These are phyloP conservation scores for Porites lutea DNA, from an alignment of 64 coral and sea anemone species.

Conservation along the genomic window DNA sequence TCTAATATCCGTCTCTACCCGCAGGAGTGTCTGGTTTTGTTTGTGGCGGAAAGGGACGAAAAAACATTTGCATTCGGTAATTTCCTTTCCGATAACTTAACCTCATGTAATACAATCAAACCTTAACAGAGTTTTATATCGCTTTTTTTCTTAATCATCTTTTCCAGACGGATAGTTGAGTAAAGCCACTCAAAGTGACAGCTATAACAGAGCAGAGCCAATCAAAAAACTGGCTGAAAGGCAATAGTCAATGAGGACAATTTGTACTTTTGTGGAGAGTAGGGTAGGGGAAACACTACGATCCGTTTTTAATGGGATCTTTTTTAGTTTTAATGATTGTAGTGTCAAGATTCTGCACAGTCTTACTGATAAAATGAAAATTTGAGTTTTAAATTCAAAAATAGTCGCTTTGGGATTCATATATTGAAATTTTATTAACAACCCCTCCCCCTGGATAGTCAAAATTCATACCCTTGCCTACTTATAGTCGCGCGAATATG, in stretches of 20 bases:
- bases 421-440: neutral
- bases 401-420: neutral
- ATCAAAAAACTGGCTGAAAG: neutral
- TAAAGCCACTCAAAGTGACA: neutral
- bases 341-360: neutral
- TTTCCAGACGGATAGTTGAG: neutral
- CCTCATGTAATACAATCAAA: neutral
- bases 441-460: slow-evolving; percentile 18
- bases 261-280: neutral
- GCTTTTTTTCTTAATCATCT: neutral
- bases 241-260: neutral
- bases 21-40: neutral
- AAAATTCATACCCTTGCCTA: neutral
- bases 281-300: too few species aligned
- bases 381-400: neutral
- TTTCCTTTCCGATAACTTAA: neutral
- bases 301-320: neutral
- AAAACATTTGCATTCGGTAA: neutral
- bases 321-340: neutral
- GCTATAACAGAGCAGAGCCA: neutral
- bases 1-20: neutral
- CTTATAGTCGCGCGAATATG: neutral
- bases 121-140: neutral
- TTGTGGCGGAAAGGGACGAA: neutral
- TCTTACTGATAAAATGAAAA: neutral